phyloP scores from a whole-genome alignment of 2,113 vertebrate genomes.

The Regulus satrapa region DNA sequence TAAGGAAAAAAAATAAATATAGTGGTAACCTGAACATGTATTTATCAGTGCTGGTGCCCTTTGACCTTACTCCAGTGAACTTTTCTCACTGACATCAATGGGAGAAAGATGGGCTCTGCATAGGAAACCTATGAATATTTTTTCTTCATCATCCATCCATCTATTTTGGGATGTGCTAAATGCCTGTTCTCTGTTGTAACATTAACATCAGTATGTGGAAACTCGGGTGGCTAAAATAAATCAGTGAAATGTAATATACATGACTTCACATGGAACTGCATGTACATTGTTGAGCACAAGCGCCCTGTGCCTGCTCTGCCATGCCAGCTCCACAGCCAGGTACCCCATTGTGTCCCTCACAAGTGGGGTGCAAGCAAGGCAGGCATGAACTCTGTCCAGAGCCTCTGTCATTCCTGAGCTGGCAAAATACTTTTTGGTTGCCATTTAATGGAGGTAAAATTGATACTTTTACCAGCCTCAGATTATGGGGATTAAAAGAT shows the following conservation, averaged over 20 bases:
- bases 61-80: not conserved
- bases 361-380: not conserved
- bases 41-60: not conserved
- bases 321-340: not conserved
- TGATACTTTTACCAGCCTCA: not conserved
- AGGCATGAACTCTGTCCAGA: not conserved
- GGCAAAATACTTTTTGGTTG: not conserved
- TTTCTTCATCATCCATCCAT: constrained; percentile 35
- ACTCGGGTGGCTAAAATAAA: constrained; percentile 67
- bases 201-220: constrained; percentile 64
- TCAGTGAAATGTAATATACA: constrained; percentile 65
- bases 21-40: not conserved
- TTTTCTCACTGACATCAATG: not conserved
- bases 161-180: constrained; percentile 70
- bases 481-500: not conserved
- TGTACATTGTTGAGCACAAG: constrained; percentile 35
- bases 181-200: constrained; percentile 69
- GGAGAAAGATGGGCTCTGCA: not conserved
- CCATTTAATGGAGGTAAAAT: not conserved
- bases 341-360: not conserved
- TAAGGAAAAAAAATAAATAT: not conserved
- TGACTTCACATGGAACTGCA: constrained; percentile 46
- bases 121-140: constrained; percentile 37
- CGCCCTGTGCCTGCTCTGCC: not conserved
- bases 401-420: not conserved